phyloP scores from a whole-genome alignment of 2,888 invertebrate genomes.

The Andrena fulva region DNA sequence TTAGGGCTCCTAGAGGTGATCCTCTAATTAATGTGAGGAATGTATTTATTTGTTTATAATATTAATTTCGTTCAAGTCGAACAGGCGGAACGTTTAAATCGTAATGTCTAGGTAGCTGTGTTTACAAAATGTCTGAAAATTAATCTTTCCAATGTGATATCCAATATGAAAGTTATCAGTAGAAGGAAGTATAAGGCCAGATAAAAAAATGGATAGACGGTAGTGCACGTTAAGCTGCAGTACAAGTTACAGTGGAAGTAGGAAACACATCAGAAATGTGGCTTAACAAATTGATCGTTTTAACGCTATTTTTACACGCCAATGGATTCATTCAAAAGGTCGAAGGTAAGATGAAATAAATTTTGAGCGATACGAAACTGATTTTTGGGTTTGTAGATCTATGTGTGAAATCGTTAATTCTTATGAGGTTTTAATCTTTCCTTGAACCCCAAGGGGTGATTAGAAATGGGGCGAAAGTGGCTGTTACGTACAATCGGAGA shows the following conservation, averaged over 20 bases:
- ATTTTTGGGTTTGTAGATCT: background rate
- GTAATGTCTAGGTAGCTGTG: background rate
- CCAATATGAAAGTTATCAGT: conserved; percentile 10
- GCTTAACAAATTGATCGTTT: background rate
- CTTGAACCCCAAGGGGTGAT: background rate
- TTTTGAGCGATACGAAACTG: background rate
- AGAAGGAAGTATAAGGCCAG: background rate
- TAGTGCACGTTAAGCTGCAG: background rate
- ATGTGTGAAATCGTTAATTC: no score
- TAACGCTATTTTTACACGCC: background rate
- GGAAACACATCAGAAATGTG: conserved; percentile 17
- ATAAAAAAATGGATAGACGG: conserved; percentile 9
- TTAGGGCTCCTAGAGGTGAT: no score
- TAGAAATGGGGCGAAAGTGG: background rate
- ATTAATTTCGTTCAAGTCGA: background rate
- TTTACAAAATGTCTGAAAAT: background rate
- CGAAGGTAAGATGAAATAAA: conserved; percentile 4
- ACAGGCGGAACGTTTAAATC: background rate
- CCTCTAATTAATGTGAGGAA: no score
- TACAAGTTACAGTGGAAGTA: background rate
- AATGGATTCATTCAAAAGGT: background rate
- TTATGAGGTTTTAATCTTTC: background rate
- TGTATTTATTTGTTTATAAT: background rate
- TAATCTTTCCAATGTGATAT: background rate
- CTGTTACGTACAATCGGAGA: background rate